Percentiles rank a stretch among this genome's conserved stretches.
Conservation (phyloP, 2,888 invertebrate species). For the Epirrhoe tristata region DNA sequence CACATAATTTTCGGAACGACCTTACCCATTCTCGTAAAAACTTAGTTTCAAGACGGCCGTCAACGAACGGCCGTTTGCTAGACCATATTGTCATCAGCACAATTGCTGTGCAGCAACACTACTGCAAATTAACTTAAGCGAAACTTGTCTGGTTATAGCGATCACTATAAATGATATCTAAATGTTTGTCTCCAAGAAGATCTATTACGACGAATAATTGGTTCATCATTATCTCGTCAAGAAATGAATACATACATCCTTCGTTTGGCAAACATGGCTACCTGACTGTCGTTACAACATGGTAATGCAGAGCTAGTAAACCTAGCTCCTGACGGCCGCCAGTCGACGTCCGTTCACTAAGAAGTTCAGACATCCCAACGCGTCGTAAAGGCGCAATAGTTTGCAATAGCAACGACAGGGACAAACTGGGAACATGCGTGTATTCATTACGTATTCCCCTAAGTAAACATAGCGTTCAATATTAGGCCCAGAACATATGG, state of each 20-base stretch:
- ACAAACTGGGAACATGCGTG: slow-evolving; percentile 47
- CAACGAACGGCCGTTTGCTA: background rate
- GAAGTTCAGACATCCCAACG: background rate
- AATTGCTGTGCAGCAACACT: too few species aligned
- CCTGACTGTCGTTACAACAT: too few species aligned
- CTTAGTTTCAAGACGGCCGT: background rate
- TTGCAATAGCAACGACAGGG: slow-evolving; percentile 36
- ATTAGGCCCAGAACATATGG: slow-evolving; percentile 64
- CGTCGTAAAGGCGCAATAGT: slow-evolving; percentile 39
- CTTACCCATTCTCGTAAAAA: slow-evolving; percentile 31
- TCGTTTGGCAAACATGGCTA: too few species aligned
- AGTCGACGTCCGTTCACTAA: background rate
- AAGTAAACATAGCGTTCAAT: slow-evolving; percentile 64
- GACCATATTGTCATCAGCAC: background rate
- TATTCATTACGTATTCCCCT: slow-evolving; percentile 65
- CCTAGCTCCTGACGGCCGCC: background rate
- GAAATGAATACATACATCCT: too few species aligned
- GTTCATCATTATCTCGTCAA: too few species aligned
- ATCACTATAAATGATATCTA: too few species aligned
- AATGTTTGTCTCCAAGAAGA: too few species aligned
- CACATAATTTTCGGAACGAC: slow-evolving; percentile 39
- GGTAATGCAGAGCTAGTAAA: too few species aligned
- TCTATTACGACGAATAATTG: too few species aligned
- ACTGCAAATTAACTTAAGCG: too few species aligned
- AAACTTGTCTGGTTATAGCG: too few species aligned